Percentiles rank a stretch among this genome's conserved stretches.
These are phyloP conservation scores for Thysanoteuthis rhombus DNA, from an alignment of 2,888 invertebrate species.

Conservation along the genomic window DNA sequence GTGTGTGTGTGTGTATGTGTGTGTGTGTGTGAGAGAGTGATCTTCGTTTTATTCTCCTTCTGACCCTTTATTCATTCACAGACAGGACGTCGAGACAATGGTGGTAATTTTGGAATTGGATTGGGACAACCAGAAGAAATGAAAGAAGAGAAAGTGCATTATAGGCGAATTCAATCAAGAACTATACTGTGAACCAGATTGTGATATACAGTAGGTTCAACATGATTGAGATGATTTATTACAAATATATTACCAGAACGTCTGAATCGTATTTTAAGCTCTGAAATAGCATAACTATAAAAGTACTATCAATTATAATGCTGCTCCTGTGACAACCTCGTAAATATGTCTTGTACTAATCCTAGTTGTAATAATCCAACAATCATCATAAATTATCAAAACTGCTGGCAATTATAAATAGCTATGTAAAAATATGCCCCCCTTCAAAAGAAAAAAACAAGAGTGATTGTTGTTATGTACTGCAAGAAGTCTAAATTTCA, in stretches of 20 bases:
- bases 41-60: too few species aligned
- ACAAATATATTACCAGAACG: background rate
- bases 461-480: background rate
- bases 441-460: too few species aligned
- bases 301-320: background rate
- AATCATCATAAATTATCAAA: background rate
- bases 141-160: too few species aligned
- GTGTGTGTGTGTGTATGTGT: too few species aligned
- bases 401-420: too few species aligned
- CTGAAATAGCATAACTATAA: background rate
- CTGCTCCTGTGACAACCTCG: background rate
- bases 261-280: background rate
- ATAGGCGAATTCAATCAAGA: background rate
- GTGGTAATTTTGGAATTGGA: background rate
- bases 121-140: background rate
- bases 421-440: background rate
- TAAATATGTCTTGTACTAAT: background rate
- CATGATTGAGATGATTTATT: background rate
- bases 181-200: background rate
- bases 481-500: background rate
- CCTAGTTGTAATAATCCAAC: background rate
- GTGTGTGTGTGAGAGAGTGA: too few species aligned
- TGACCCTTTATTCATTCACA: background rate
- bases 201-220: background rate
- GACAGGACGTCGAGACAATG: background rate